Conservation (phyloP, 1,140 invertebrate genomes). For the Drosophila repleta region DNA sequence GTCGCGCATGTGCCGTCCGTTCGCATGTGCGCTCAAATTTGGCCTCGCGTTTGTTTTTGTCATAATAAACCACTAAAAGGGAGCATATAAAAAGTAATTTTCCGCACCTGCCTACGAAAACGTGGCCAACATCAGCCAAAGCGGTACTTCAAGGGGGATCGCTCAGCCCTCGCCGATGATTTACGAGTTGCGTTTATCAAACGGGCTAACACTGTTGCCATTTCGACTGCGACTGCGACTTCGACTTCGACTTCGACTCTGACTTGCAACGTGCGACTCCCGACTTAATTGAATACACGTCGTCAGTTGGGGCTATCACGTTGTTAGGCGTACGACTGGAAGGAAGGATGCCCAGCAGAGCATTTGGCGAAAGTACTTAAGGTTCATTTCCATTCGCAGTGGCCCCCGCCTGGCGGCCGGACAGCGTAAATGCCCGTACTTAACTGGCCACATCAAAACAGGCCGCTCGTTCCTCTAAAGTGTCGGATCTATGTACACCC, state of each 20-base stretch:
- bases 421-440: constrained; percentile 14
- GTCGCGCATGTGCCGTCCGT: constrained; percentile 67
- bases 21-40: constrained; percentile 48
- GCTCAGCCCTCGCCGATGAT: constrained; percentile 41
- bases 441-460: constrained; percentile 7
- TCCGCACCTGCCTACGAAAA: constrained; percentile 76
- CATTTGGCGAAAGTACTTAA: constrained; percentile 20
- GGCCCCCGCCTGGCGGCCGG: constrained; percentile 3
- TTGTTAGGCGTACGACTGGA: constrained; percentile 8
- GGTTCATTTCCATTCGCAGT: constrained; percentile 7
- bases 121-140: constrained; percentile 42
- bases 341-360: neutral
- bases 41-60: constrained; percentile 72
- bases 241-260: constrained; percentile 41
- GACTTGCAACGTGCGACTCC: constrained; percentile 35
- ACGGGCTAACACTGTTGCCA: constrained; percentile 55
- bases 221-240: constrained; percentile 20
- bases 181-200: constrained; percentile 63
- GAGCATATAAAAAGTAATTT: constrained; percentile 82
- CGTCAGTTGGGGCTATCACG: constrained; percentile 6
- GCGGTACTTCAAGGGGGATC: constrained; percentile 70
- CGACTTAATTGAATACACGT: constrained; percentile 61
- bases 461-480: constrained; percentile 3
- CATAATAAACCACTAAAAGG: constrained; percentile 80
- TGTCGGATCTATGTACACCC: neutral